phyloP scores from a whole-genome alignment of 2,113 vertebrate species.

The Tetraodon nigroviridis region DNA sequence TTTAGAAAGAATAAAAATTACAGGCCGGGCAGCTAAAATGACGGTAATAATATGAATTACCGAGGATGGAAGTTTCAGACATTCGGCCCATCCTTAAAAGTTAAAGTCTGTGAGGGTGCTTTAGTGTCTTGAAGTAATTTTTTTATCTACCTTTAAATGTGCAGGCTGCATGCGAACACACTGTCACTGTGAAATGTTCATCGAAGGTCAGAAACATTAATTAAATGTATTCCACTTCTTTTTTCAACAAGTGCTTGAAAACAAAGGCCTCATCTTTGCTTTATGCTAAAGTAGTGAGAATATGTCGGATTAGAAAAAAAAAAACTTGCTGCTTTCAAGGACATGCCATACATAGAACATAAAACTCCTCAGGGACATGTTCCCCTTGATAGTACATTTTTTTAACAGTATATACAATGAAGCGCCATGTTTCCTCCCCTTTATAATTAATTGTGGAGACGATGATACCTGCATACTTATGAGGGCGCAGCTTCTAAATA shows the following conservation, averaged over 20 bases:
- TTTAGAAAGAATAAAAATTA: conserved; percentile 15
- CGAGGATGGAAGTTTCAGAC: conserved; percentile 22
- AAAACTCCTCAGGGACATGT: conserved; percentile 64
- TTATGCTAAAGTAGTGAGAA: conserved; percentile 61
- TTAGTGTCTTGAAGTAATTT: conserved; percentile 22
- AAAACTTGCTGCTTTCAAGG: conserved; percentile 71
- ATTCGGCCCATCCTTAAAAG: conserved; percentile 34
- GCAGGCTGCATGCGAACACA: neutral
- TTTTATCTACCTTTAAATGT: conserved; percentile 10
- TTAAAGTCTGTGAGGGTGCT: conserved; percentile 34
- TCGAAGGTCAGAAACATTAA: conserved; percentile 51
- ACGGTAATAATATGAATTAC: neutral
- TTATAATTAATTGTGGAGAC: conserved; percentile 76
- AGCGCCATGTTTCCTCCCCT: conserved; percentile 39
- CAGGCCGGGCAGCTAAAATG: neutral
- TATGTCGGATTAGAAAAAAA: conserved; percentile 34
- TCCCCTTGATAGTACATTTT: conserved; percentile 35
- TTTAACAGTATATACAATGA: conserved; percentile 50
- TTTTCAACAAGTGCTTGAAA: conserved; percentile 19
- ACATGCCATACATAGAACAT: conserved; percentile 64
- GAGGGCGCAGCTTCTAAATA: conserved; percentile 69
- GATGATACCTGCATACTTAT: conserved; percentile 70
- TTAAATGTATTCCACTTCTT: conserved; percentile 51
- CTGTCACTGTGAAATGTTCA: conserved; percentile 37
- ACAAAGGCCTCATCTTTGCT: conserved; percentile 54